Base-by-base conservation (phyloP, 2,888 invertebrate species). In the Amaurobius ferox region DNA sequence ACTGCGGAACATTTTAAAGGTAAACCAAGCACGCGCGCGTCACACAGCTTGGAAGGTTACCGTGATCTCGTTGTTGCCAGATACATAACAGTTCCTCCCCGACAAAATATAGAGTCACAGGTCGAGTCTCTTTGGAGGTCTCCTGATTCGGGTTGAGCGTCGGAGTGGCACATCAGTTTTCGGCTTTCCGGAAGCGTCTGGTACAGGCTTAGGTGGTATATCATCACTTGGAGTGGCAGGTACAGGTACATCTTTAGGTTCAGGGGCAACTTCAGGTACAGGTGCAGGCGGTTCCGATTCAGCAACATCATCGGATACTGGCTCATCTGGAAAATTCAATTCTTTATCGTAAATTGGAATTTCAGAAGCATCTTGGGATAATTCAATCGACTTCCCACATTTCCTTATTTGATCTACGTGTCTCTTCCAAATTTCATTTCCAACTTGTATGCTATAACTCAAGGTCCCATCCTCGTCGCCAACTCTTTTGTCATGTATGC, bases 311-410 rank as follows among this genome's bases (percentile, higher is more conserved):
- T 72, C 72, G 72, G 72, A 72, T 72, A 72, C 72, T 72, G 72
- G 61, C 61, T 72, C 72, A 72, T 72, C 72, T 72, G 72, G 72
- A 72, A 72, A 72, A 61, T 72, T 61, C 72, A 72, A 72, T 72
- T 72, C 72, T 72, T 72, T 72, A 61, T 72, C 72, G 72, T 72
- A 72, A 72, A 72, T 72, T 72, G 72, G 61, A 72, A 72, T 72
- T 72, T 72, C 61, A 72, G 72, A 61, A 72, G 61, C 72, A 72
- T 55, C 55, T 72, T 72, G 72, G 72, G 35, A 72, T 72, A 72
- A 72, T 72, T 72, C 72, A 72, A 72, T 72, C 72, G 72, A 72
- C 72, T 72, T 72, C 72, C 72, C 72, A 72, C 72, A 72, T 72
- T 72, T 72, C 72, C 72, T 72, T 72, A 72, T 72, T 72, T 61